Evolutionary conservation across 2,797 vertebrate genomes (phyloP), one percentile per base, ranked within the genome.

Genomic region (Gymnoscopelus microlampas): DNA sequence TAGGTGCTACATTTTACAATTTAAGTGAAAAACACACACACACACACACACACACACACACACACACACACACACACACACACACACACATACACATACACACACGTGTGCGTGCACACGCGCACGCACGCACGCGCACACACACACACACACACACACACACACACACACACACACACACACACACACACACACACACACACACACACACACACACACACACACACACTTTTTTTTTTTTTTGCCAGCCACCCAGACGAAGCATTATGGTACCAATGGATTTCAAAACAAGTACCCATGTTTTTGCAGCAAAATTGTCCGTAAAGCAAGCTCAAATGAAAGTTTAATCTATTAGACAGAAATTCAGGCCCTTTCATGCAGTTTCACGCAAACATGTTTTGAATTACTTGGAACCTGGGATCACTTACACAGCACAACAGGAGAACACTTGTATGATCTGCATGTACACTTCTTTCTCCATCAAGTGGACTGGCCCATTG

Each of bases 351-450:
- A 66, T 61, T 15, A 2, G 60, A 67, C 58, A 56, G 47, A 53
- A 19, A 44, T 44, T 10, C 39, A 44, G 54, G 58, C 19, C 47
- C 47, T 54, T 55, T 60, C 67, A 66, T 47, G 19, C 53, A 54
- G 24, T 56, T 29, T 59, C 23, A n/a, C 48, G 29, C 55, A 53
- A 64, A 54, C 29, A 57, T 74, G 63, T 56, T 68, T 66, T 67
- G 50, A 50, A 63, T 76, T 53, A 63, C 59, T 47, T 26, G 54
- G 53, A 12, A 65, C 32, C 48, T 71, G 49, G 32, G 53, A 55
- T 77, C 15, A 29, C 66, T 75, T 67, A 61, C 48, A 66, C 8
- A 24, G 58, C 66, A 58, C 53, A 60, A 73, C 73, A 66, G 32
- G 15, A 73, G 55, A 76, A 50, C 26, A 54, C 57, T 39, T 11